Evolutionary conservation across 2,888 invertebrate genomes (phyloP).

Genomic region (Bedellia somnulentella): DNA sequence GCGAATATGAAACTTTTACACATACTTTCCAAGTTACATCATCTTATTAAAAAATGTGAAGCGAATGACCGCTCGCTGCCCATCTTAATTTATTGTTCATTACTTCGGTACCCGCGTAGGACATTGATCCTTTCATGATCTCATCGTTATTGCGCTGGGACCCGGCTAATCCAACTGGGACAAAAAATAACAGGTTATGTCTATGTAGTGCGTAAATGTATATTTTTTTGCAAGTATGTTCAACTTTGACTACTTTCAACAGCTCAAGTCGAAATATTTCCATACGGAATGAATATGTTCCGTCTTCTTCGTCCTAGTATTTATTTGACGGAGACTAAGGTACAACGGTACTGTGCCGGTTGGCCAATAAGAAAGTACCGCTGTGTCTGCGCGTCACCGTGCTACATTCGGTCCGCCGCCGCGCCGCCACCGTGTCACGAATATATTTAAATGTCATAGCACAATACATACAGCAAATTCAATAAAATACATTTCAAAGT

Average conservation of each 20-base stretch:
- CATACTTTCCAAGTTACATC: slow-evolving; percentile 56
- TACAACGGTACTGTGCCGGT: slow-evolving; percentile 23
- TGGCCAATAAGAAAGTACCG: slow-evolving; percentile 39
- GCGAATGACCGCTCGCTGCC: slow-evolving; percentile 35
- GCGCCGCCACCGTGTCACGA: no score
- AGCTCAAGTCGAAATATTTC: no score
- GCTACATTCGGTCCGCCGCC: slow-evolving; percentile 23
- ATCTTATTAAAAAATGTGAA: slow-evolving; percentile 32
- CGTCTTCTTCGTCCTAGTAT: slow-evolving; percentile 35
- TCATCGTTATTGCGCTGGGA: slow-evolving; percentile 39
- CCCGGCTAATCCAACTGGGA: slow-evolving; percentile 7
- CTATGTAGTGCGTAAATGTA: no score
- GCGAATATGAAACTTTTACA: no score
- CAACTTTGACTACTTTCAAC: no score
- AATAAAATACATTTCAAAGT: no score
- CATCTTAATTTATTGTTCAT: slow-evolving; percentile 31
- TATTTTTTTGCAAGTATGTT: no score
- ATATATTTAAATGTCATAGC: no score
- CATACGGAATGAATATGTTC: no score
- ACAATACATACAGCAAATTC: no score
- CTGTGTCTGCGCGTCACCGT: slow-evolving; percentile 24
- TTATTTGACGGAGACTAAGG: no score
- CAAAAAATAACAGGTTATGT: no score
- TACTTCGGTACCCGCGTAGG: slow-evolving; percentile 38
- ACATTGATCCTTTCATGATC: slow-evolving; percentile 55